Percentiles rank a stretch among this genome's conserved stretches.
Evolutionary conservation across 2,113 vertebrate species (phyloP).

Genomic region (Rhinolophus sinicus): DNA sequence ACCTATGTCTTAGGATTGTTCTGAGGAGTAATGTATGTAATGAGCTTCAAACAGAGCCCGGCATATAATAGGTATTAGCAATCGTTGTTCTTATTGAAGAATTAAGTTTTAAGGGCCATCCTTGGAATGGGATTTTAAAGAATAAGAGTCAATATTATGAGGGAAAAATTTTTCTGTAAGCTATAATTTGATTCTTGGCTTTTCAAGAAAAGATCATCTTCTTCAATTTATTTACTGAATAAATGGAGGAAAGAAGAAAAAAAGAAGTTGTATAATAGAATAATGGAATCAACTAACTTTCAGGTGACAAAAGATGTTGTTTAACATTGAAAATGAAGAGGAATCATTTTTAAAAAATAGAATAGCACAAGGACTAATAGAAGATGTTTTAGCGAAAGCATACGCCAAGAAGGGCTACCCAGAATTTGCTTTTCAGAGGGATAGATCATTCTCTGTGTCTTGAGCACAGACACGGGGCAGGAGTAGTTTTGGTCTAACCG

Average conservation of each 20-base stretch:
- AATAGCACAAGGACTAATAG: neutral
- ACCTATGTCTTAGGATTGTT: neutral
- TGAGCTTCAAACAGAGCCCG: neutral
- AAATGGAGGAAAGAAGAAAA: neutral
- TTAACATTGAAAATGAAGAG: neutral
- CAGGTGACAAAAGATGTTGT: neutral
- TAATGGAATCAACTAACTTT: too few species aligned
- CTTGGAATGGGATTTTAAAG: neutral
- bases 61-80: neutral
- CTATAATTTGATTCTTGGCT: neutral
- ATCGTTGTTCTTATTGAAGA: neutral
- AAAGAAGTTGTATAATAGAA: neutral
- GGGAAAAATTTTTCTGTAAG: neutral
- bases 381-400: neutral
- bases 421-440: neutral
- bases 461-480: neutral
- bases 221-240: conserved; percentile 4
- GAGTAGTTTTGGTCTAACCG: neutral
- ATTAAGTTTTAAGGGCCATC: neutral
- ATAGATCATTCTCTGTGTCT: neutral
- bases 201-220: neutral
- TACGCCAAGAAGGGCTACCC: neutral
- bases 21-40: neutral
- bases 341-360: neutral
- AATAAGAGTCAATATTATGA: neutral